phyloP scores from a whole-genome alignment of 2,888 invertebrate species.

The Drosophila pegasa region DNA sequence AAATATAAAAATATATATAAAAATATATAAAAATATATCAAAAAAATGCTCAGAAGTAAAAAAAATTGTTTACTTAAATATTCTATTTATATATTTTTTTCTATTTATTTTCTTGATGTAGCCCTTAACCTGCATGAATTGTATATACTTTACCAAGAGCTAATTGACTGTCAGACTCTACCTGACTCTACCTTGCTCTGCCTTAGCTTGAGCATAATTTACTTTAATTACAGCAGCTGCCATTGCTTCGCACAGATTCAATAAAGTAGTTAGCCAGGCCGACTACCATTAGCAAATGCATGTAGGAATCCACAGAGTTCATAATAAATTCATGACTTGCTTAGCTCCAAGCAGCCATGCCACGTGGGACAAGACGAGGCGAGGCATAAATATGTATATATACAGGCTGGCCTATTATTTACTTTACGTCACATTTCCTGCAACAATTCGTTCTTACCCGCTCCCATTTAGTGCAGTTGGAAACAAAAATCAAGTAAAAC shows the following conservation, averaged over 20 bases:
- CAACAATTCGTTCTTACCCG: not conserved
- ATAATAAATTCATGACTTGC: slow-evolving; percentile 39
- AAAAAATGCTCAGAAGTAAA: no score
- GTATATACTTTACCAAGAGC: no score
- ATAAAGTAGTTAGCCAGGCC: slow-evolving; percentile 48
- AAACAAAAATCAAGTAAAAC: slow-evolving; percentile 55
- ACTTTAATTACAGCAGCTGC: slow-evolving; percentile 64
- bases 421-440: not conserved
- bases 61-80: no score
- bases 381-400: not conserved
- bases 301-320: slow-evolving; percentile 23
- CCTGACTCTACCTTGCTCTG: no score
- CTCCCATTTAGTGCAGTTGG: not conserved
- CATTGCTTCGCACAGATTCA: slow-evolving; percentile 56
- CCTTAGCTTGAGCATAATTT: slow-evolving; percentile 49
- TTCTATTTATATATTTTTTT: no score
- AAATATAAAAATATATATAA: no score
- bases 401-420: not conserved
- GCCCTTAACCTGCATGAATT: no score
- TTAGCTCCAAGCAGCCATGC: slow-evolving; percentile 21
- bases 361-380: slow-evolving; percentile 2
- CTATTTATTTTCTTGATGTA: no score
- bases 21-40: no score
- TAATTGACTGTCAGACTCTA: no score
- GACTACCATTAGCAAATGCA: slow-evolving; percentile 23